A percentile compares a stretch with the other conserved stretches of the same genome.
Conservation (phyloP, 2,113 vertebrate genomes). For the Ochotona princeps region DNA sequence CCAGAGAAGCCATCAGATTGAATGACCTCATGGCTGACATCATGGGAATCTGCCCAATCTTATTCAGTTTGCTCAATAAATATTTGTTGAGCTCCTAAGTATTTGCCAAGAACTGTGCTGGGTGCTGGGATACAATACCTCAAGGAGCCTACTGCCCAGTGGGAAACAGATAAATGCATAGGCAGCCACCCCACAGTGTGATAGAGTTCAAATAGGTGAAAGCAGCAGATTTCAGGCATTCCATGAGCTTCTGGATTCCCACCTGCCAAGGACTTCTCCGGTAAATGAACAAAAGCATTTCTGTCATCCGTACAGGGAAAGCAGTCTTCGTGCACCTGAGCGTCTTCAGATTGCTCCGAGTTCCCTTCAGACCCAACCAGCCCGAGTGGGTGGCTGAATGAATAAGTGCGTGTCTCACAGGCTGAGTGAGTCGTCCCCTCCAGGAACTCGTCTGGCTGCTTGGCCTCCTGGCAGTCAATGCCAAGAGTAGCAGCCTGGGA, state of each 20-base stretch:
- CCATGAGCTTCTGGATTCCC: background rate
- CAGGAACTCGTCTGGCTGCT: background rate
- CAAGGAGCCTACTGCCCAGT: constrained; percentile 42
- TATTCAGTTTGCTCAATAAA: constrained; percentile 73
- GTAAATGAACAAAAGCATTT: background rate
- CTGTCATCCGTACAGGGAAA: constrained; percentile 14
- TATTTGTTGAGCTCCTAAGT: constrained; percentile 71
- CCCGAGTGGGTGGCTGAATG: background rate
- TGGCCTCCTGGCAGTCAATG: constrained; percentile 15
- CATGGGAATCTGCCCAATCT: constrained; percentile 76
- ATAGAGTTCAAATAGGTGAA: constrained; percentile 35
- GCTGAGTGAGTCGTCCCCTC: background rate
- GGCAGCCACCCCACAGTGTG: background rate
- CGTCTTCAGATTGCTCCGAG: background rate
- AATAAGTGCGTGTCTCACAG: background rate
- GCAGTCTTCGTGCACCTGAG: background rate
- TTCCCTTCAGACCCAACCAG: background rate
- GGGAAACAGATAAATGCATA: constrained; percentile 43
- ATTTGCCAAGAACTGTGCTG: constrained; percentile 68
- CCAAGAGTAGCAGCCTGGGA: constrained; percentile 40
- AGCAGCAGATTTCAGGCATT: background rate
- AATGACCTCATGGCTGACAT: constrained; percentile 67
- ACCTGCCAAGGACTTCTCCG: background rate
- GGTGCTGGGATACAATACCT: constrained; percentile 55
- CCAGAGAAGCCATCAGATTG: constrained; percentile 1